phyloP scores from a whole-genome alignment of 1,140 invertebrate species.

The Drosophila sucinea region DNA sequence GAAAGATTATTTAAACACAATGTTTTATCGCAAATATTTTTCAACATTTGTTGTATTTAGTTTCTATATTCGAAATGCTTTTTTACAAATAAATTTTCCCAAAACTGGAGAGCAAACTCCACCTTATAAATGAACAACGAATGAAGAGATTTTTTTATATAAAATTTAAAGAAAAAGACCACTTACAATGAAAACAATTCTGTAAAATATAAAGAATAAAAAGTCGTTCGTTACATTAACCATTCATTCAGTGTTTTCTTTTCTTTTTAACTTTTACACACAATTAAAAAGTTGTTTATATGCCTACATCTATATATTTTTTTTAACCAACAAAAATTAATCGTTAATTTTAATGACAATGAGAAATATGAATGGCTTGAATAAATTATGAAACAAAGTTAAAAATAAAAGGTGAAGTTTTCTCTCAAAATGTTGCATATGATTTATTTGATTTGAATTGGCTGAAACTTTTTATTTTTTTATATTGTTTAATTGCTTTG shows the following conservation, averaged over 20 bases:
- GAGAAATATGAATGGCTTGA: constrained; percentile 70
- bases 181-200: constrained; percentile 4
- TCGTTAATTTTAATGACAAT: constrained; percentile 68
- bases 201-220: constrained; percentile 63
- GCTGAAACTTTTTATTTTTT: constrained; percentile 31
- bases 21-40: constrained; percentile 76
- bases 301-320: constrained; percentile 27
- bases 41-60: constrained; percentile 26
- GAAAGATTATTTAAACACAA: constrained; percentile 23
- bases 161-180: constrained; percentile 40
- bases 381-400: constrained; percentile 41
- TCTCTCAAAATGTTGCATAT: constrained; percentile 69
- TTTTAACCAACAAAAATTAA: constrained; percentile 71
- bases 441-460: constrained; percentile 54
- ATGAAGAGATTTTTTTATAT: constrained; percentile 71
- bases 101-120: constrained; percentile 79
- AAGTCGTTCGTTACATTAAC: constrained; percentile 78
- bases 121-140: constrained; percentile 77
- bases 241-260: constrained; percentile 76
- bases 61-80: constrained; percentile 53
- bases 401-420: constrained; percentile 79
- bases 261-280: constrained; percentile 73
- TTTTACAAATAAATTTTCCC: constrained; percentile 37
- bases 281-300: constrained; percentile 56
- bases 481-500: constrained; percentile 60